A percentile compares a stretch with the other conserved stretches of the same genome.
Evolutionary conservation across 2,113 vertebrate species (phyloP).

Genomic region (Neotragus pygmaeus): DNA sequence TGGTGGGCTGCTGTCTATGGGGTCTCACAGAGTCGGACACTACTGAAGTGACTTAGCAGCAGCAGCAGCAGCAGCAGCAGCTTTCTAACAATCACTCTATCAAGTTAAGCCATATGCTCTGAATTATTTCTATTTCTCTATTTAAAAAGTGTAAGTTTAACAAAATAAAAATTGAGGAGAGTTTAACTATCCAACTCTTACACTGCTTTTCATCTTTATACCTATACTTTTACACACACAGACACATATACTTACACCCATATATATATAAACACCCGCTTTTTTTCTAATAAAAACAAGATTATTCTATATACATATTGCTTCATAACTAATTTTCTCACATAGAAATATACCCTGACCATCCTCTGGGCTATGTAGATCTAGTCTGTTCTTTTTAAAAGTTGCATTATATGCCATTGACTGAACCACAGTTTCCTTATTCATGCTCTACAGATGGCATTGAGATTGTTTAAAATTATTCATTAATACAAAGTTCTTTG

Average conservation of each 20-base stretch:
- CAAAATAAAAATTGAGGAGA: neutral
- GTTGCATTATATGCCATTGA: neutral
- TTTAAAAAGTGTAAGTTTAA: neutral
- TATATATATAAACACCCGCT: neutral
- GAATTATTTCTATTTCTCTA: slow-evolving; percentile 3
- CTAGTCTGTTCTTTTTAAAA: neutral
- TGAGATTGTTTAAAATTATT: neutral
- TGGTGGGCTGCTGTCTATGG: too few relatives aligned
- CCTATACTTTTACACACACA: neutral
- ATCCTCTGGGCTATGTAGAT: neutral
- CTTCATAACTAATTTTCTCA: neutral
- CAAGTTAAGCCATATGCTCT: neutral
- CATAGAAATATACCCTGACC: neutral
- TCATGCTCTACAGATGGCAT: neutral
- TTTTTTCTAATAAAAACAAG: neutral
- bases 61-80: too few relatives aligned
- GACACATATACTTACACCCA: neutral
- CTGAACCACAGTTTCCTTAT: neutral
- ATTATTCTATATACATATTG: neutral
- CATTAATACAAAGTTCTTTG: neutral
- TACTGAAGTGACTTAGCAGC: too few relatives aligned
- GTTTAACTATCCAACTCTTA: neutral
- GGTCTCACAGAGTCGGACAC: too few relatives aligned
- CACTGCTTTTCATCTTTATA: neutral
- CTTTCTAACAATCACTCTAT: neutral